Conservation (phyloP, 2,888 invertebrate species). For the Hemaris fuciformis region DNA sequence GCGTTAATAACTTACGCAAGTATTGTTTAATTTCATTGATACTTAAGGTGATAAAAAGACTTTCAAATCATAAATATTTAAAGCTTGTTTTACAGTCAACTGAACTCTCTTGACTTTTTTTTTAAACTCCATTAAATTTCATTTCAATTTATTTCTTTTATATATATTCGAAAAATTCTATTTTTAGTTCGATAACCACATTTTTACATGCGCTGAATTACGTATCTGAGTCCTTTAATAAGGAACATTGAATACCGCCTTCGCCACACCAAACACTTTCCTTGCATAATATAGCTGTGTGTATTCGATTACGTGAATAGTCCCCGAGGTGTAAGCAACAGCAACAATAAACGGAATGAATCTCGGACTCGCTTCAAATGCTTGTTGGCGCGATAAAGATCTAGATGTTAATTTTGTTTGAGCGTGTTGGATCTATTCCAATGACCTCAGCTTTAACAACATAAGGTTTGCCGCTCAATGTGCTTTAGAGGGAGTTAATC, state of each 20-base stretch:
- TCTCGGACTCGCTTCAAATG: conserved; percentile 18
- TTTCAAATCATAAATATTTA: too few relatives aligned
- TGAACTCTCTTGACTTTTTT: too few relatives aligned
- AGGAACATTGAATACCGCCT: not conserved
- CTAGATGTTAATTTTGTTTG: conserved; percentile 8
- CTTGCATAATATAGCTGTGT: conserved; percentile 20
- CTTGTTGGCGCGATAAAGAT: conserved; percentile 15
- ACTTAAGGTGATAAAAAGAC: too few relatives aligned
- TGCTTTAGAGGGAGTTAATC: not conserved
- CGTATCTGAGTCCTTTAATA: not conserved
- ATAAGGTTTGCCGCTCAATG: not conserved
- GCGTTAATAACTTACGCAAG: too few relatives aligned
- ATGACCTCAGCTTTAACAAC: not conserved
- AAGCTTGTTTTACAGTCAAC: too few relatives aligned
- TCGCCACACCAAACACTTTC: not conserved
- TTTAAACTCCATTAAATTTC: too few relatives aligned
- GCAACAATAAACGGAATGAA: conserved; percentile 33
- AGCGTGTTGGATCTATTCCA: not conserved
- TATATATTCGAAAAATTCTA: too few relatives aligned
- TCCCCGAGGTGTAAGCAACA: conserved; percentile 40
- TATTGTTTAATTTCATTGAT: too few relatives aligned
- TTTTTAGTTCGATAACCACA: too few relatives aligned
- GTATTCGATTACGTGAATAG: conserved; percentile 46
- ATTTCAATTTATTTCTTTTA: too few relatives aligned
- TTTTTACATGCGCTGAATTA: not conserved